These are phyloP conservation scores for Melieria picta DNA, from an alignment of 2,888 invertebrate genomes.

Conservation along the genomic window DNA sequence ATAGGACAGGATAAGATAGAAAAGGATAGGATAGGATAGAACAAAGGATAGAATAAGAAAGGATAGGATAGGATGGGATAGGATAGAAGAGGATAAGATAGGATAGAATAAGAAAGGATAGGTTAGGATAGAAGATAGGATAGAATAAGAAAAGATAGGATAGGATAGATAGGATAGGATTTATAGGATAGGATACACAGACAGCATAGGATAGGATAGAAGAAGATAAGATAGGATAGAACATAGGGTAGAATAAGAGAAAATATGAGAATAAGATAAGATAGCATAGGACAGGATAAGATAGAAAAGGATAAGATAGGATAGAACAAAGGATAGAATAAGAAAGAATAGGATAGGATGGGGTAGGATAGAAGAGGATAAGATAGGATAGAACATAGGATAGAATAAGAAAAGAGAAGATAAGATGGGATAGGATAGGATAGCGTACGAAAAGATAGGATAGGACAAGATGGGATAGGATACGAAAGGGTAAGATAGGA, in stretches of 20 bases:
- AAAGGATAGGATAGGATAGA: not conserved
- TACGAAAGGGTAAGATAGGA: not conserved
- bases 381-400: not conserved
- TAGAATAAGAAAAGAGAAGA: not conserved
- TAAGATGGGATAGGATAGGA: no score
- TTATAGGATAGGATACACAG: not conserved
- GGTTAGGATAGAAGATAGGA: not conserved
- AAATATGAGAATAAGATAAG: not conserved
- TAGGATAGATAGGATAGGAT: not conserved
- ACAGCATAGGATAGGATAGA: not conserved
- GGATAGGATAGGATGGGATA: not conserved
- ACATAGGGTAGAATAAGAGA: not conserved
- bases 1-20: not conserved
- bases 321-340: not conserved
- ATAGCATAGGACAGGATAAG: not conserved
- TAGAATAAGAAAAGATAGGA: not conserved
- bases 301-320: not conserved
- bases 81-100: not conserved
- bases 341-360: not conserved
- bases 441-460: not conserved
- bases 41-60: not conserved
- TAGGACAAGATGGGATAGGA: not conserved
- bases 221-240: not conserved
- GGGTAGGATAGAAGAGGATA: not conserved
- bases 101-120: not conserved